phyloP scores from a whole-genome alignment of 2,888 invertebrate genomes.

The Pheosia tremula region DNA sequence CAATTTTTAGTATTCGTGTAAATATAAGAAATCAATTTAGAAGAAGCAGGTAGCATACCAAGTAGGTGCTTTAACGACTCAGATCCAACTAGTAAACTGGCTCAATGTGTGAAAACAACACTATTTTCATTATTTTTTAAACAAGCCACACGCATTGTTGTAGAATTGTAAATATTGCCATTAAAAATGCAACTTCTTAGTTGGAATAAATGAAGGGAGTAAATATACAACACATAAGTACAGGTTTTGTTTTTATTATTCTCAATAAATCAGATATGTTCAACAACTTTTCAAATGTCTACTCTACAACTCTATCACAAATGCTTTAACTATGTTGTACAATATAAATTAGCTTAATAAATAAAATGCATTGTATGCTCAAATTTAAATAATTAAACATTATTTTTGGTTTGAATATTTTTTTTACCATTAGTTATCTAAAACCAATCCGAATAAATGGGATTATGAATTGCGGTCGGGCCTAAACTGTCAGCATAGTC shows the following conservation, averaged over 20 bases:
- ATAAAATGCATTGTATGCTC: conserved; percentile 56
- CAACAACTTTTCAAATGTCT: conserved; percentile 39
- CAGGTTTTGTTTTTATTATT: conserved; percentile 25
- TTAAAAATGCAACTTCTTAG: too few relatives aligned
- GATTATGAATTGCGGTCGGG: too few relatives aligned
- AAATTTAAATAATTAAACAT: not conserved
- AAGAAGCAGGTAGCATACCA: too few relatives aligned
- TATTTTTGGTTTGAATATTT: conserved; percentile 6
- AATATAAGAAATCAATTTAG: too few relatives aligned
- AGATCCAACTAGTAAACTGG: too few relatives aligned
- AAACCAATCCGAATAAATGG: not conserved
- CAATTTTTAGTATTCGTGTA: too few relatives aligned
- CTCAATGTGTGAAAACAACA: too few relatives aligned
- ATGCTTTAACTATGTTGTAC: conserved; percentile 42
- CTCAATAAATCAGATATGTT: conserved; percentile 41
- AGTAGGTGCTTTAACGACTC: too few relatives aligned
- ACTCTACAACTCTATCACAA: conserved; percentile 53
- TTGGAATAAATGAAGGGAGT: too few relatives aligned
- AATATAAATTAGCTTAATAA: conserved; percentile 31
- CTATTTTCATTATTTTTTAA: not conserved
- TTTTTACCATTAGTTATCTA: conserved; percentile 7
- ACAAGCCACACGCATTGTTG: not conserved
- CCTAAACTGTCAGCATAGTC: too few relatives aligned
- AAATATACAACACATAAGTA: too few relatives aligned
- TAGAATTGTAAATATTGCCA: not conserved